Conservation (phyloP, 2,888 invertebrate species). For the Chalcosyrphus nemorum region DNA sequence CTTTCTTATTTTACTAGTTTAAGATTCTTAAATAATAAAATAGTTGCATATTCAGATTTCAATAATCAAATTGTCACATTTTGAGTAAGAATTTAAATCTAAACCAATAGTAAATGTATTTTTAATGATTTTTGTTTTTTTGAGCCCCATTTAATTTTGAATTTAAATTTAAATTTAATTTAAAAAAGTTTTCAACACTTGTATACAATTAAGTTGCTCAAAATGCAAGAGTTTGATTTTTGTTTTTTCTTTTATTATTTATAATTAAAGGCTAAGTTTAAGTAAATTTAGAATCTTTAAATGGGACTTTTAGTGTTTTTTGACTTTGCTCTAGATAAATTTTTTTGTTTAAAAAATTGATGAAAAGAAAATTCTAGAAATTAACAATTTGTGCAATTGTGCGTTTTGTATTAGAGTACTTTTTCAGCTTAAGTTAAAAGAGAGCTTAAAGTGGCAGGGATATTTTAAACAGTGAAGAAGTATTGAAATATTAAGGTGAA, state of each 20-base stretch:
- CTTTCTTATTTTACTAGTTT: slow-evolving; percentile 5
- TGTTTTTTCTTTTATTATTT: slow-evolving; percentile 23
- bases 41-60: not conserved
- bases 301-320: not conserved
- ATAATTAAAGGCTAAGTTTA: slow-evolving; percentile 36
- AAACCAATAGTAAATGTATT: slow-evolving; percentile 15
- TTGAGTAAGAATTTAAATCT: slow-evolving; percentile 37
- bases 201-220: slow-evolving; percentile 22
- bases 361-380: too few relatives aligned
- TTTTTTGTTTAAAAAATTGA: too few relatives aligned
- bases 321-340: not conserved
- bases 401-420: too few relatives aligned
- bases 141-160: slow-evolving; percentile 35
- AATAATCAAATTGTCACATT: slow-evolving; percentile 44
- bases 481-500: too few relatives aligned
- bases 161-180: slow-evolving; percentile 34
- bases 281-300: too few relatives aligned
- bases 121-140: not conserved
- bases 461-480: too few relatives aligned
- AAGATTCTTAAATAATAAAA: not conserved
- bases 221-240: slow-evolving; percentile 30
- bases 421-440: too few relatives aligned
- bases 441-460: too few relatives aligned
- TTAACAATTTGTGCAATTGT: too few relatives aligned
- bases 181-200: not conserved